Conservation (phyloP, 2,888 invertebrate species). For the Lasioglossum calceatum region DNA sequence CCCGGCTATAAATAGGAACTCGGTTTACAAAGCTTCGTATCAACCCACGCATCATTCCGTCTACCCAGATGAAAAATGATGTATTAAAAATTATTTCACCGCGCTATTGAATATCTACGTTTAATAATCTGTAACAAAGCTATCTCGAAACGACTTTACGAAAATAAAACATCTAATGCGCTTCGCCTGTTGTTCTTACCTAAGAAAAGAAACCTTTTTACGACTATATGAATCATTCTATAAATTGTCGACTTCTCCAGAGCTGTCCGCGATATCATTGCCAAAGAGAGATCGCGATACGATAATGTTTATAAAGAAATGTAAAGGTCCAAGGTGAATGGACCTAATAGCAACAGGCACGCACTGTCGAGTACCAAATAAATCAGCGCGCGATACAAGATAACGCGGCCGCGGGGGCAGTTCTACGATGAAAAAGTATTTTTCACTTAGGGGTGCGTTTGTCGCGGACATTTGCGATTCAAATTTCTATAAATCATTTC, state of each 20-base stretch:
- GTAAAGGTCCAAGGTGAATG: conserved; percentile 10
- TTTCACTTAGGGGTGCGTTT: not conserved
- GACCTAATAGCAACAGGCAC: conserved; percentile 31
- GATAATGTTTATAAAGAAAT: conserved; percentile 4
- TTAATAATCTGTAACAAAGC: not conserved
- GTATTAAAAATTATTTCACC: no score
- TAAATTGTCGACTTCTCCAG: not conserved
- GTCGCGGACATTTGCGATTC: not conserved
- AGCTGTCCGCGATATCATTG: not conserved
- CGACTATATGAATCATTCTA: not conserved
- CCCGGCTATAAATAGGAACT: no score
- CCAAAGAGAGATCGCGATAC: not conserved
- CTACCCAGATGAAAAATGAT: no score
- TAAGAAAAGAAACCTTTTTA: not conserved
- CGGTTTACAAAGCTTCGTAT: no score
- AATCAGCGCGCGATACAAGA: conserved; percentile 34
- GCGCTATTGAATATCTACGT: no score
- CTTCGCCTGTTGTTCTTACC: not conserved
- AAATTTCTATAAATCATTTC: conserved; percentile 2
- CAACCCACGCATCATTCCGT: no score
- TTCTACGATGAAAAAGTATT: conserved; percentile 2
- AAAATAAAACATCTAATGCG: not conserved
- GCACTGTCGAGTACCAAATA: conserved; percentile 23
- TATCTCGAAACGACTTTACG: not conserved
- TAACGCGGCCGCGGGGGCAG: not conserved